A percentile compares a stretch with the other conserved stretches of the same genome.
phyloP scores from a whole-genome alignment of 2,113 vertebrate species.

The Amazona guildingii region DNA sequence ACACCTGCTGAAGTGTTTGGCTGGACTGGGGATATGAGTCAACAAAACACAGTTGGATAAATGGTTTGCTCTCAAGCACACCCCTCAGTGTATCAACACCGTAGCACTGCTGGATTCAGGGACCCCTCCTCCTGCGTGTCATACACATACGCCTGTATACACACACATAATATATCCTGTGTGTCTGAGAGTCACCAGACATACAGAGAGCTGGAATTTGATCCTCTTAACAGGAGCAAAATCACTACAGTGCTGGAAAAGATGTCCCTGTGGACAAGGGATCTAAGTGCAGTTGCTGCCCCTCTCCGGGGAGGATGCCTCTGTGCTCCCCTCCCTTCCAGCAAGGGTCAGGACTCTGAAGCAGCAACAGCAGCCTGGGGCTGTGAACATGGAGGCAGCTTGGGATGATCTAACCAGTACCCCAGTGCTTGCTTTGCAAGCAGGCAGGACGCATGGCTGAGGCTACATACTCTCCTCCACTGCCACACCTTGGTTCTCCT shows the following conservation, averaged over 20 bases:
- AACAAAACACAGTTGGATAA: not conserved
- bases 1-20: not conserved
- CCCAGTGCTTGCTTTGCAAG: not conserved
- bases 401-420: not conserved
- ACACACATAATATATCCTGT: not conserved
- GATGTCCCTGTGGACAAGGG: fast-evolving
- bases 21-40: not conserved
- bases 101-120: fast-evolving
- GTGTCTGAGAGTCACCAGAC: not conserved
- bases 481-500: not conserved
- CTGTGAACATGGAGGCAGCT: not conserved
- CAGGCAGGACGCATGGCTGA: not conserved
- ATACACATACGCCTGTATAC: too few species aligned
- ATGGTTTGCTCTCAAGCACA: not conserved
- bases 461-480: fast-evolving
- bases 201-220: not conserved
- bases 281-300: not conserved
- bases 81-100: not conserved
- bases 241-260: not conserved
- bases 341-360: not conserved
- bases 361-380: not conserved
- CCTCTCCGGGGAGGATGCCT: not conserved
- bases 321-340: not conserved
- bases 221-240: not conserved
- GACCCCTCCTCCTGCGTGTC: not conserved